These are phyloP conservation scores for Drosophila demipolita DNA, from an alignment of 2,888 invertebrate species.

Conservation along the genomic window DNA sequence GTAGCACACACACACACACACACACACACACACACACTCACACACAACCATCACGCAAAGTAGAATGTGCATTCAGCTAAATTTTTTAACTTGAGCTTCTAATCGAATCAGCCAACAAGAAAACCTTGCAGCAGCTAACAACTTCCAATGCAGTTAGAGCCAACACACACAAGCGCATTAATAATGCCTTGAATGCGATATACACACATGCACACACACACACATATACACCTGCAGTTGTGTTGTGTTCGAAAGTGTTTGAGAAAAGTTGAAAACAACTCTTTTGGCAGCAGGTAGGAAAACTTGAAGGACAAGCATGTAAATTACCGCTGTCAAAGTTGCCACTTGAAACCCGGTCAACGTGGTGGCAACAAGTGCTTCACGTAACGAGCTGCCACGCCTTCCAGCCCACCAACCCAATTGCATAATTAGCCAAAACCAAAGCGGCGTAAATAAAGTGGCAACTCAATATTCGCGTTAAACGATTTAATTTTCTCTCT, in stretches of 20 bases:
- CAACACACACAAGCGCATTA: constrained; percentile 31
- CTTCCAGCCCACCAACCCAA: constrained; percentile 1
- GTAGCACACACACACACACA: background rate
- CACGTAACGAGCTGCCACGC: constrained; percentile 34
- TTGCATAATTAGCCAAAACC: constrained; percentile 53
- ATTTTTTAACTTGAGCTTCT: constrained; percentile 34
- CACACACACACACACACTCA: background rate
- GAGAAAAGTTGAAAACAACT: constrained; percentile 15
- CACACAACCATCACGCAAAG: background rate
- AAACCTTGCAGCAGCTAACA: constrained; percentile 24
- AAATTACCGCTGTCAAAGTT: constrained; percentile 50
- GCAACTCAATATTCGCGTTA: constrained; percentile 43
- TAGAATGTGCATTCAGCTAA: constrained; percentile 17
- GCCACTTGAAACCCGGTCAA: constrained; percentile 45
- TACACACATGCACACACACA: constrained; percentile 15
- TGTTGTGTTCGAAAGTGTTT: constrained; percentile 27
- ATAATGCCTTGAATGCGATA: constrained; percentile 40
- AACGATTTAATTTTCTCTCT: constrained; percentile 13
- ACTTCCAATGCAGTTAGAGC: constrained; percentile 8
- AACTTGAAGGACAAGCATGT: constrained; percentile 28
- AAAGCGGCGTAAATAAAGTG: constrained; percentile 48
- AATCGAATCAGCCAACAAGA: constrained; percentile 47
- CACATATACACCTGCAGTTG: background rate
- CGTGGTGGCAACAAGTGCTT: constrained; percentile 43
- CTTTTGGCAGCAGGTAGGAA: constrained; percentile 16